These are phyloP conservation scores for Bufotes viridis DNA, from an alignment of 2,797 vertebrate species.

Conservation along the genomic window DNA sequence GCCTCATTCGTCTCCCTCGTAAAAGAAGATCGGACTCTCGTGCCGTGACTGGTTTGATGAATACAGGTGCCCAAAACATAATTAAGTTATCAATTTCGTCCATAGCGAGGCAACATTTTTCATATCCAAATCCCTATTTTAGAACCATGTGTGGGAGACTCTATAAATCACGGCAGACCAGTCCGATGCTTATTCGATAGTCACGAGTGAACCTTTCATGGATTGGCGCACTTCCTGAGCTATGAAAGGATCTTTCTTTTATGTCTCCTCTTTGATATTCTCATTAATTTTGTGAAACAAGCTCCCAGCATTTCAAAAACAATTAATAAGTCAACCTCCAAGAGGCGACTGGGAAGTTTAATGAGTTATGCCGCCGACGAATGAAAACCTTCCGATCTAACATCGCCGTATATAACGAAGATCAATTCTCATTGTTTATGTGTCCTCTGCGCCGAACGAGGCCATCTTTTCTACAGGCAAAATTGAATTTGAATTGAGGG, in stretches of 20 bases:
- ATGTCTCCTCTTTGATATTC: slow-evolving; percentile 61
- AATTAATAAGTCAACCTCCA: slow-evolving; percentile 63
- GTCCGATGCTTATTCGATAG: slow-evolving; percentile 62
- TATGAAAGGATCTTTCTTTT: slow-evolving; percentile 62
- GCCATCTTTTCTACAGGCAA: background rate
- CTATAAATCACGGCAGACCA: slow-evolving; percentile 67
- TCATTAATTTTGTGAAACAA: slow-evolving; percentile 66
- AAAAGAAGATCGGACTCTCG: slow-evolving; percentile 52
- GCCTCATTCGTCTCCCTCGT: background rate
- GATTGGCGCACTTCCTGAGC: slow-evolving; percentile 56
- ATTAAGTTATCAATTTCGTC: slow-evolving; percentile 65
- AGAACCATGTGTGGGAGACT: slow-evolving; percentile 57
- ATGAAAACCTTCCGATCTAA: slow-evolving; percentile 42
- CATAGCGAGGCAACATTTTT: slow-evolving; percentile 48
- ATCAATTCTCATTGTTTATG: slow-evolving; percentile 38
- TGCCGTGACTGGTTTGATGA: slow-evolving; percentile 56
- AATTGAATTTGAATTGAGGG: slow-evolving; percentile 37
- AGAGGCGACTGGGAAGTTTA: background rate
- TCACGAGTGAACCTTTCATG: slow-evolving; percentile 62
- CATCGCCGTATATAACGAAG: background rate
- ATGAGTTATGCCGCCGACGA: background rate
- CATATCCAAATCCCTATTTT: slow-evolving; percentile 61
- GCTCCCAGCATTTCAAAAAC: slow-evolving; percentile 46
- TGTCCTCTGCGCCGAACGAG: slow-evolving; percentile 2
- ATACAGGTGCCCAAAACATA: slow-evolving; percentile 61